phyloP scores from a whole-genome alignment of 2,797 vertebrate species.

The Bovichtus variegatus region DNA sequence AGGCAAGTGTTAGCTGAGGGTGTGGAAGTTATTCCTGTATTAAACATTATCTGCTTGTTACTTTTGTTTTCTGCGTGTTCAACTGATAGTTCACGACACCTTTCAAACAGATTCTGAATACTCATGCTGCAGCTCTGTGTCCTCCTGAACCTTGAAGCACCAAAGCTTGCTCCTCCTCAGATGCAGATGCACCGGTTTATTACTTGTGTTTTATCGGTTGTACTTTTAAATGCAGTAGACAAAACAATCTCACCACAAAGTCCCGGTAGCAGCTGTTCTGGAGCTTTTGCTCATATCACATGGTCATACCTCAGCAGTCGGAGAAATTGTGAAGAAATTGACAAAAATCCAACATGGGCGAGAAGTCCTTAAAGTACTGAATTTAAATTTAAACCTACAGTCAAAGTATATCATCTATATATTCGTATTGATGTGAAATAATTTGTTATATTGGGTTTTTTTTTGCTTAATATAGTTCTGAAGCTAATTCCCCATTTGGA shows the following conservation, averaged over 20 bases:
- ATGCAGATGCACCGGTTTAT: background rate
- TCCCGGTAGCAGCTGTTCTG: background rate
- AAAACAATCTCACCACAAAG: background rate
- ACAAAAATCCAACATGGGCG: background rate
- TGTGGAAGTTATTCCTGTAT: background rate
- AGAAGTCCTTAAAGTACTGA: background rate
- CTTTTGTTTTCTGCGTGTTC: background rate
- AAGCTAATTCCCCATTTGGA: background rate
- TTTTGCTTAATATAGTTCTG: background rate
- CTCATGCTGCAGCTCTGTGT: background rate
- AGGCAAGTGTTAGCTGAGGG: background rate
- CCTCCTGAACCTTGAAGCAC: background rate
- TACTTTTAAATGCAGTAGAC: background rate
- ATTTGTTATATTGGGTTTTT: no score
- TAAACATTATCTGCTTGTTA: background rate
- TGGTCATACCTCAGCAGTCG: background rate
- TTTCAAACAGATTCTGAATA: background rate
- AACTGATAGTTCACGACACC: background rate
- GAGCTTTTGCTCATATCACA: background rate
- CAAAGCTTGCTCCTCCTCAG: no score
- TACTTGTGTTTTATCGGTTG: background rate
- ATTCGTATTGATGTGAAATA: background rate
- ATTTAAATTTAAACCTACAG: background rate
- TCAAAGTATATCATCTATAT: background rate
- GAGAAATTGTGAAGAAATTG: background rate